Base-by-base conservation (phyloP, 2,888 invertebrate genomes). In the Hypolimnas misippus region DNA sequence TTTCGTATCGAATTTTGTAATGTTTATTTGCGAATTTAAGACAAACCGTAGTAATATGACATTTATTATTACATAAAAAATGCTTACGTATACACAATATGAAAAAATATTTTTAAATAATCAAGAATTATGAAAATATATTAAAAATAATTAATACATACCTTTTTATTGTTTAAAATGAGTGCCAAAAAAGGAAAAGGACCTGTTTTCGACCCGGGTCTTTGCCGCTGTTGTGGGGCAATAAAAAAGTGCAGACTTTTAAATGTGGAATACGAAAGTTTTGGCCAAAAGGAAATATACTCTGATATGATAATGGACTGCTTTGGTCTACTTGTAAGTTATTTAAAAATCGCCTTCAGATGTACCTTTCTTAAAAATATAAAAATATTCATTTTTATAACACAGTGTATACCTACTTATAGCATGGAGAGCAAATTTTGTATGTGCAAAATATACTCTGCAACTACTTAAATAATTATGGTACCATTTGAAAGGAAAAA, bases 291-390 rank as follows among this genome's bases (percentile, higher is more conserved):
- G 40, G 91, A 91, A 67, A 67, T 88, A 0, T 92, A 92, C 71
- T 83, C 88, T 0, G 89, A 89, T 53, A 90, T 92, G 83, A 75
- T 92, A 25, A 79, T 89, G 82, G 91, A 91, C 62, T 89, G 89
- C 65, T 92, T 85, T 63, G 87, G 91, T 0, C 72, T 92, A 12
- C 56, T 90, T 73, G 91, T 90, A 73, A 78, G 84, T 75, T 57
- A 4, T 31, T 38, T 42, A 10, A 10, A n/a, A n/a, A n/a, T n/a
- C n/a, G n/a, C n/a, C n/a, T n/a, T n/a, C n/a, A n/a, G n/a, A n/a
- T n/a, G n/a, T n/a, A n/a, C n/a, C n/a, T n/a, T n/a, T n/a, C n/a
- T n/a, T n/a, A n/a, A n/a, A n/a, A n/a, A n/a, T n/a, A n/a, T n/a
- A n/a, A n/a, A n/a, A n/a, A n/a, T n/a, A n/a, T n/a, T n/a, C n/a